Evolutionary conservation across 2,888 invertebrate genomes (phyloP).

Genomic region (Megastigmus dorsalis): DNA sequence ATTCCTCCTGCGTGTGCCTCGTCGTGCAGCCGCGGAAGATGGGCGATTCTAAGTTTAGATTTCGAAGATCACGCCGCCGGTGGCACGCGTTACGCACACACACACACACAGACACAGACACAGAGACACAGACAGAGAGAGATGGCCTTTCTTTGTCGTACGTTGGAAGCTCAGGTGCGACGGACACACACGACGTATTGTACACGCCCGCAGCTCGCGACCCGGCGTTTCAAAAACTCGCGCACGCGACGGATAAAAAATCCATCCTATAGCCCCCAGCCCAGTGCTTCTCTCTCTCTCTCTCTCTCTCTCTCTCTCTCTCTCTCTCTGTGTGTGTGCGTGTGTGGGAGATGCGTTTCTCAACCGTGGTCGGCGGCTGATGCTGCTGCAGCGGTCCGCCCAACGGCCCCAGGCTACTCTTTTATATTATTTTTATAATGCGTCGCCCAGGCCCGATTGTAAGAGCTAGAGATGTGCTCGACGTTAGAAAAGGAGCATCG

Average conservation of each 20-base stretch:
- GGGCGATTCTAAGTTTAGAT: conserved; percentile 40
- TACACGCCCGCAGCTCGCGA: too few species aligned
- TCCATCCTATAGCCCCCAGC: too few species aligned
- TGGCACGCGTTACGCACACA: conserved; percentile 28
- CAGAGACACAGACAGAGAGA: too few species aligned
- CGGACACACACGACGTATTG: too few species aligned
- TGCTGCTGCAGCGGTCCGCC: background rate
- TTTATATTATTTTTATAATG: conserved; percentile 34
- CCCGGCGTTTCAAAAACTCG: too few species aligned
- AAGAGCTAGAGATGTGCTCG: background rate
- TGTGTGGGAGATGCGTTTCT: background rate
- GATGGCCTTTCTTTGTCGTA: too few species aligned
- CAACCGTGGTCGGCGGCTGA: background rate
- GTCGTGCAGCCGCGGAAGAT: conserved; percentile 31
- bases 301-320: background rate
- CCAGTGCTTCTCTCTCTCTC: background rate
- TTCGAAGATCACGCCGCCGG: conserved; percentile 40
- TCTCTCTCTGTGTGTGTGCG: too few species aligned
- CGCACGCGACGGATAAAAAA: too few species aligned
- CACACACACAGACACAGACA: too few species aligned
- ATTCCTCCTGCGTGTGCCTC: too few species aligned
- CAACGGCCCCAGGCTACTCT: background rate
- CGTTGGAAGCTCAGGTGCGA: too few species aligned
- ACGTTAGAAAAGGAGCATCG: background rate
- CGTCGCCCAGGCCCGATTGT: background rate